Evolutionary conservation across 2,888 invertebrate species (phyloP).

Genomic region (Drosophila kanekoi): DNA sequence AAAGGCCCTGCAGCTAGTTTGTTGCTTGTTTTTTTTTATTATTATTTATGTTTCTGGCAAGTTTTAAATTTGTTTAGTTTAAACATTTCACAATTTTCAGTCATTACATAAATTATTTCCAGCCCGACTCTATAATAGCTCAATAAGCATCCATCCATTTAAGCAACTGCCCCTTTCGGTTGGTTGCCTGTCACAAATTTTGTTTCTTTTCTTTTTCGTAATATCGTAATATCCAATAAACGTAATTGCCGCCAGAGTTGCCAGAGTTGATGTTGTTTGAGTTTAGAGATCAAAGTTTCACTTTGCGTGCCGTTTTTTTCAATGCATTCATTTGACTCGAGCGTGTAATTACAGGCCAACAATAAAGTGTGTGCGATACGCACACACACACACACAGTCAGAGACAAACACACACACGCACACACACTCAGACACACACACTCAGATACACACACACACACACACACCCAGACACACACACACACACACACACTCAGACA

Average conservation of each 20-base stretch:
- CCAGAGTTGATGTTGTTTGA: conserved; percentile 9
- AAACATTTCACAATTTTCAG: conserved; percentile 12
- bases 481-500: conserved; percentile 5
- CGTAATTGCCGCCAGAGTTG: conserved; percentile 31
- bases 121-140: conserved; percentile 22
- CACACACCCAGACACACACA: conserved; percentile 8
- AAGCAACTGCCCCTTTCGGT: conserved; percentile 4
- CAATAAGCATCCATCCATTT: conserved; percentile 30
- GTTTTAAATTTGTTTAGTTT: background rate
- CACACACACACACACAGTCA: conserved; percentile 12
- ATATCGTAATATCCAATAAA: conserved; percentile 41
- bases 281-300: conserved; percentile 59
- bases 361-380: conserved; percentile 11
- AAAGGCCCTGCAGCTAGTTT: background rate
- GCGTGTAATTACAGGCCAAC: conserved; percentile 58
- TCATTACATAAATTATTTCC: conserved; percentile 17
- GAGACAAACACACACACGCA: conserved; percentile 1
- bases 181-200: conserved; percentile 27
- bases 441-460: background rate
- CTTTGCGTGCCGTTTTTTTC: conserved; percentile 33
- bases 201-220: conserved; percentile 14
- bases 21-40: background rate
- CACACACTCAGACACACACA: conserved; percentile 3
- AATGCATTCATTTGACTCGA: conserved; percentile 37
- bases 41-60: background rate